Percentiles rank a stretch among this genome's conserved stretches.
These are phyloP conservation scores for Drosophila suboccidentalis DNA, from an alignment of 2,888 invertebrate genomes.

Conservation along the genomic window DNA sequence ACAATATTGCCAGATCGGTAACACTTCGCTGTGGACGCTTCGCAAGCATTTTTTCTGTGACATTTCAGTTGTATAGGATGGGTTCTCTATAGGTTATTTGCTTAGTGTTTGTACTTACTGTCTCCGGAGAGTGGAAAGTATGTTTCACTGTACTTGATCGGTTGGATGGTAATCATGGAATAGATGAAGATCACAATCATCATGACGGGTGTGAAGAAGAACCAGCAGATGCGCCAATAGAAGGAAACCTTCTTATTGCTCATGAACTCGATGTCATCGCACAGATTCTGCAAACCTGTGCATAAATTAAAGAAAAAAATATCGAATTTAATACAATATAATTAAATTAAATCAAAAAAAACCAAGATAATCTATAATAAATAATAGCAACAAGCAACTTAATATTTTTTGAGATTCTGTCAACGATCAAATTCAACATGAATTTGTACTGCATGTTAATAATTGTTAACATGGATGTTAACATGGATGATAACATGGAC, in stretches of 20 bases:
- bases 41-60: no score
- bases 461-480: background rate
- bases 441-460: background rate
- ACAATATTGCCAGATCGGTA: no score
- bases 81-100: no score
- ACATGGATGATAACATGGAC: background rate
- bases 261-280: constrained; percentile 92
- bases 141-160: constrained; percentile 87
- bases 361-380: background rate
- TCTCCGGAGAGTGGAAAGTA: constrained; percentile 88
- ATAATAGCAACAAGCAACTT: background rate
- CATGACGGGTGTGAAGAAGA: constrained; percentile 89
- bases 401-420: no score
- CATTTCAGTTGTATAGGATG: no score
- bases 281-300: constrained; percentile 88
- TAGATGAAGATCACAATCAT: constrained; percentile 90
- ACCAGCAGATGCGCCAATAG: constrained; percentile 93
- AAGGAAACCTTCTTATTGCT: constrained; percentile 88
- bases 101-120: constrained; percentile 86
- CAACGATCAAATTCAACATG: background rate
- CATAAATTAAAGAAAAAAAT: background rate
- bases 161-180: constrained; percentile 88
- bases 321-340: background rate
- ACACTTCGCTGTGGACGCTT: no score
- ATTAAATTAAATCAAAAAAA: background rate